Evolutionary conservation across 2,113 vertebrate genomes (phyloP), one percentile per base, ranked within the genome.

Genomic region (Pseudorasbora parva): DNA sequence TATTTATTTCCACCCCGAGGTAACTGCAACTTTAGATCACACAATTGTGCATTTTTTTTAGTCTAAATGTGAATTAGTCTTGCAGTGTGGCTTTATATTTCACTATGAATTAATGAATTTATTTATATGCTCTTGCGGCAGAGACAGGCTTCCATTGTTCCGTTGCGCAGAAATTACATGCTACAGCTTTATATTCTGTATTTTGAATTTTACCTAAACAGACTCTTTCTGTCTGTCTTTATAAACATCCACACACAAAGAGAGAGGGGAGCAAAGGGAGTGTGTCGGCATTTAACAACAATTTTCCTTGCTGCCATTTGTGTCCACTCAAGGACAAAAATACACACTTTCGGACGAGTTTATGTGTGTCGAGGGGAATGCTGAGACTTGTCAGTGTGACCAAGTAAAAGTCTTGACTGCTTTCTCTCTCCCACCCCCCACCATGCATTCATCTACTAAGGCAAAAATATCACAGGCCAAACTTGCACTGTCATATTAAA

Each of bases 241-340:
- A 78, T 17, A 78, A 60, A 45, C 14, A 41, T 37, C 2, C 12
- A 60, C 14, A 17, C 12, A 19, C 7, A 78, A 6, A 43, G 15
- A 79, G 56, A 60, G 37, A 45, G n/a, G 25, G 4, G 76, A 45
- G 45, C 72, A 74, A 49, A 27, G 25, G 72, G 8, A 79, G 2
- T 15, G 17, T 49, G 8, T 49, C 10, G 9, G 59, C 59, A 79
- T 66, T 79, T 64, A 66, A 30, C 57, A 79, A 49, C 43, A 66
- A 49, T 30, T 79, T 60, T 79, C 23, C 43, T 30, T 19, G 17
- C 59, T 79, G 60, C 3, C 25, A 15, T 62, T 62, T 66, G 23
- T 7, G 25, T 49, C 78, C 43, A 49, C 43, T 79, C 60, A 79
- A 66, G 59, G 78, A 79, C 78, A 79, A 79, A 49, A 79, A 14